Conservation (phyloP, 1,140 invertebrate genomes). For the Mamestra configurata region DNA sequence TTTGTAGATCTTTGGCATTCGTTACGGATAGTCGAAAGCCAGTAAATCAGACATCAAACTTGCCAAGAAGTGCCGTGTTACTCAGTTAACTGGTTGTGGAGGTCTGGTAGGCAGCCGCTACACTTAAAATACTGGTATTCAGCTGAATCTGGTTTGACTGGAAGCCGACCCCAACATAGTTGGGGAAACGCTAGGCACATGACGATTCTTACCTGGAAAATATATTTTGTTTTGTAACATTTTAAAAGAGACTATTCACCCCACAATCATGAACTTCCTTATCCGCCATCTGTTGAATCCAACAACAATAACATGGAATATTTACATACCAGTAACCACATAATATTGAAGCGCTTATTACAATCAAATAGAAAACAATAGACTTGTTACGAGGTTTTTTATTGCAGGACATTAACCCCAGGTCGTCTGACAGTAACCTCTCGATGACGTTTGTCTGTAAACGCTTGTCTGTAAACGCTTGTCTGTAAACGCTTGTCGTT, state of each 20-base stretch:
- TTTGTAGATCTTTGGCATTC: no score
- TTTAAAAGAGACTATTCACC: not conserved
- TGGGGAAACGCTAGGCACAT: no score
- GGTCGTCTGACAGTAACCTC: constrained; percentile 31
- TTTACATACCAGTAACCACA: constrained; percentile 23
- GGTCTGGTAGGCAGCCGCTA: no score
- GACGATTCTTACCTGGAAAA: not conserved
- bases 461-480: not conserved
- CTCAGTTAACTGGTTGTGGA: no score
- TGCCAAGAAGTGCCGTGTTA: no score
- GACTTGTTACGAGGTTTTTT: constrained; percentile 31
- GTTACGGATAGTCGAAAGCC: no score
- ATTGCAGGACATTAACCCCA: constrained; percentile 25
- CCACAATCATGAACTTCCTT: constrained; percentile 10
- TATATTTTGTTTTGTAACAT: no score
- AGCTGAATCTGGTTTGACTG: no score
- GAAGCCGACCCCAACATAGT: no score
- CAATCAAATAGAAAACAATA: constrained; percentile 46
- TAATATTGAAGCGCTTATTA: constrained; percentile 26
- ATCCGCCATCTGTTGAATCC: not conserved
- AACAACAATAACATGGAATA: constrained; percentile 4
- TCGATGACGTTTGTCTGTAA: constrained; percentile 5
- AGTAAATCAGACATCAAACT: no score
- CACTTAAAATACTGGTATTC: no score
- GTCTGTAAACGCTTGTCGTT: not conserved